A percentile compares a stretch with the other conserved stretches of the same genome.
Conservation (phyloP, 2,113 vertebrate genomes). For the Plestiodon gilberti region DNA sequence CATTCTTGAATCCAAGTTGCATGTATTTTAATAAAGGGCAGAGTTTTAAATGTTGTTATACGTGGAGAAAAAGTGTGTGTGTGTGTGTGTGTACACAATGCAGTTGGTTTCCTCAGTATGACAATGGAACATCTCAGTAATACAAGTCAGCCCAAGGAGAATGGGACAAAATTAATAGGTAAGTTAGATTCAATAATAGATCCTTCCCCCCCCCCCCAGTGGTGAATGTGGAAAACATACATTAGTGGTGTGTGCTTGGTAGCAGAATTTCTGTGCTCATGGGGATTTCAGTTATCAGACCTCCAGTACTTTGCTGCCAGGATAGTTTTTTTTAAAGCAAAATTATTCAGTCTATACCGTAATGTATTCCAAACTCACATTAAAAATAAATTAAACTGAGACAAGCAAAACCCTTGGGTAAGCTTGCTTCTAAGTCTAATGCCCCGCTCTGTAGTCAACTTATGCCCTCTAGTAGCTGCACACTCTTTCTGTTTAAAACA, state of each 20-base stretch:
- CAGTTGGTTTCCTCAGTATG: slow-evolving; percentile 41
- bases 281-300: not conserved
- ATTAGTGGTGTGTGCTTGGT: not conserved
- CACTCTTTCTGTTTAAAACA: not conserved
- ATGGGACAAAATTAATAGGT: slow-evolving; percentile 42
- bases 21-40: slow-evolving; percentile 19
- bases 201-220: slow-evolving; percentile 14
- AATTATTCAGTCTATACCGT: not conserved
- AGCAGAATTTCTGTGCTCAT: not conserved
- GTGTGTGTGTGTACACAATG: slow-evolving; percentile 38
- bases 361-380: slow-evolving; percentile 16
- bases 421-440: slow-evolving; percentile 2
- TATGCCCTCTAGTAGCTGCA: not conserved
- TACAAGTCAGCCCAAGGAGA: slow-evolving; percentile 52
- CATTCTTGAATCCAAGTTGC: not conserved
- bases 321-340: no score
- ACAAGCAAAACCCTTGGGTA: not conserved
- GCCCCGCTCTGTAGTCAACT: not conserved
- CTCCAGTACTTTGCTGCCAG: not conserved
- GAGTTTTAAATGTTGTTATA: slow-evolving; percentile 36
- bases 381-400: not conserved
- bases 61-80: slow-evolving; percentile 48
- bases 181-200: slow-evolving; percentile 42
- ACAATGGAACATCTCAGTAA: slow-evolving; percentile 39
- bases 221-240: not conserved